Evolutionary conservation across 2,113 vertebrate genomes (phyloP), one percentile per base, ranked within the genome.

Genomic region (Riparia riparia): DNA sequence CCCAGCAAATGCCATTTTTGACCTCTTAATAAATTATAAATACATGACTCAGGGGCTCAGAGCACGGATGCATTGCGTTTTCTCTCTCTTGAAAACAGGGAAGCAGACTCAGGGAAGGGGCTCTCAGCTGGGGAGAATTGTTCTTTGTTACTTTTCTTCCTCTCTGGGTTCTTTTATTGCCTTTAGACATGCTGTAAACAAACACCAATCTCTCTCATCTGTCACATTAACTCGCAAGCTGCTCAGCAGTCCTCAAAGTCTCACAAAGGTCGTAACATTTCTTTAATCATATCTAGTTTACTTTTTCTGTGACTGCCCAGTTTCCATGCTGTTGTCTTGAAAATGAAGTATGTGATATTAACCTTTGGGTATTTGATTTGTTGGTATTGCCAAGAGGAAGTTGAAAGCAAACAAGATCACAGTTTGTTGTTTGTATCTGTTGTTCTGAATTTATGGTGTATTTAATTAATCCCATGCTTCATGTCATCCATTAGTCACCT

Each of bases 11-110:
- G 56, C 56, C 82, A 68, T 51, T 95, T 92, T 68, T 94, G 92
- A 96, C 90, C 90, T 93, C 58, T 83, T 92, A 77, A 88, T 89
- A 90, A 94, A 88, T 96, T 88, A 90, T 92, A 93, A 81, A 94
- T 83, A 60, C 31, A 22, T 89, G 76, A 90, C 87, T 86, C 19
- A 39, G n/a, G 79, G 82, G 64, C 76, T 81, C 39, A 37, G 58
- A 66, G 34, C 10, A 0, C 83, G 64, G 64, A 70, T 60, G 37
- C 47, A 47, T 71, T 60, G 66, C 3, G 0, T 83, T 93, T 92
- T 65, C 31, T 78, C 61, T 82, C 19, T 77, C 58, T 83, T 56
- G 60, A 64, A 79, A 89, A 53, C 53, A 72, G 39, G 50, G 65
- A 78, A 83, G 54, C 37, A 34, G 25, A 76, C 49, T 66, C 0